Base-by-base conservation (phyloP, 1,140 invertebrate species). In the Drosophila pectinifera region DNA sequence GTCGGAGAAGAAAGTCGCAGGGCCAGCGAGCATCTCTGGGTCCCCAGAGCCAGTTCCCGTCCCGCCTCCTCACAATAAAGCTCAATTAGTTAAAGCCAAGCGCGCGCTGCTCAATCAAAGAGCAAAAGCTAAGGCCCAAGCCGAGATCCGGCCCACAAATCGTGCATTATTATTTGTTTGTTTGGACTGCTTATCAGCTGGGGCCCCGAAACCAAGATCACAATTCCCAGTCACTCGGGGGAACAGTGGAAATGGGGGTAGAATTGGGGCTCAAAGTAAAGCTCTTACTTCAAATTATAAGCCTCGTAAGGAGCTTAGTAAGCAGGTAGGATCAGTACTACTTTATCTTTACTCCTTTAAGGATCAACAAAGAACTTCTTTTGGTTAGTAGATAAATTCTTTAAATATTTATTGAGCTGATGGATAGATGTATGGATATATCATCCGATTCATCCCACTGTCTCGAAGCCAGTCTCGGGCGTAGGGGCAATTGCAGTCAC, bases 131-230 rank as follows among this genome's bases (percentile, higher is more conserved):
- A 18, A 68, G 45, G 38, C 45, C 58, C 18, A 34, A 36, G 61
- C 55, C 49, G 45, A 36, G 65, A 56, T 45, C 24, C 55, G 48
- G 67, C 58, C 76, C 81, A 85, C 82, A 86, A 88, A 89, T 88
- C 76, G 83, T 83, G 84, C 84, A 79, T 89, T 89, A 89, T 89
- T 88, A 83, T 88, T 83, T 88, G 80, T 88, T 88, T 88, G 84
- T 88, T 86, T 77, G 84, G 84, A 61, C 68, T 88, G 84, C 83
- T 89, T 88, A 88, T 88, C 83, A 89, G 83, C 68, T 76, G 56
- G 24, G 58, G 36, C 62, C 62, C 64, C 49, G 31, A 63, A 67
- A 36, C 64, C 61, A 59, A 62, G 79, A 82, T 88, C 82, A 65
- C 49, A 77, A 63, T 77, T 59, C 64, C 45, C 59, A 56, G 57